Evolutionary conservation across 2,888 invertebrate genomes (phyloP), one percentile per base, ranked within the genome.

Genomic region (Pseudoips prasinana): DNA sequence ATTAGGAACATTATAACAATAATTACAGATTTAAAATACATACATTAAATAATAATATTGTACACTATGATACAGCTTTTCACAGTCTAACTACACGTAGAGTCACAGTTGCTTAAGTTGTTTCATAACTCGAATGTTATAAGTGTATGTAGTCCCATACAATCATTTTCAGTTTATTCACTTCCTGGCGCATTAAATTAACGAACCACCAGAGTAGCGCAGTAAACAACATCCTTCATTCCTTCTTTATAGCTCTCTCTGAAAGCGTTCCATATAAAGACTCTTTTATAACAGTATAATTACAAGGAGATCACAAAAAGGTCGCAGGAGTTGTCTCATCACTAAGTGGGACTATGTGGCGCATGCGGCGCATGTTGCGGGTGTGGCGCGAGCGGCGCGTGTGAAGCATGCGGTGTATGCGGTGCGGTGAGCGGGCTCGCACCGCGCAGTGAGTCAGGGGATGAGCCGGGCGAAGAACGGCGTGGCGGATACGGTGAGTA

Each of bases 401-500:
- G 73, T 35, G 76, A 7, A n/a, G 20, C 28, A 28, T 46, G 73
- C 36, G 76, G 20, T 5, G 20, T 7, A 7, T 7, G 64, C 8
- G 77, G 80, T 32, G 68, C 49, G 9, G 85, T 73, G 53, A 76
- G 85, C 28, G 85, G 85, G 57, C 83, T 84, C 34, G 78, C 78
- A 49, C 91, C 91, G 50, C 91, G 90, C 46, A 91, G 71, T 39
- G 91, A 91, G 74, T 92, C 92, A 14, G 92, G 92, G 6, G 92
- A 92, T 2, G 92, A 91, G 32, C 86, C 87, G 1, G 90, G 90
- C 0, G 90, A 90, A 1, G 81, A 60, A 9, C 86, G 77, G 4
- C 88, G 78, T 11, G 85, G 76, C 8, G 90, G 91, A 61, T 92
- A 92, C 23, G 91, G 92, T 3, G 92, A 91, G 71, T 90, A 92